Evolutionary conservation across 2,888 invertebrate genomes (phyloP).

Genomic region (Drosophila kokeensis): DNA sequence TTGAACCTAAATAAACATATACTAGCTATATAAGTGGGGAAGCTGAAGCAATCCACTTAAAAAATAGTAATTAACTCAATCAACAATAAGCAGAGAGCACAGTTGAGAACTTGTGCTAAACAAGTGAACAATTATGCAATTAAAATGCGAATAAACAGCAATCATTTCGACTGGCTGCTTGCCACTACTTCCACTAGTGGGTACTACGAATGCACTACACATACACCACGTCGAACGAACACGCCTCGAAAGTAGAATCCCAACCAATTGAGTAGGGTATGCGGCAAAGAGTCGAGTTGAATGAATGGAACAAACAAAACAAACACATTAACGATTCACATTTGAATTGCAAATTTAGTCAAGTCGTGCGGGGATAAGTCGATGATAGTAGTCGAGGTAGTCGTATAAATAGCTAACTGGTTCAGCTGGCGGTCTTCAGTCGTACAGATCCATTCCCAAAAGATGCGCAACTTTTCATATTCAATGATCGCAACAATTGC

Average conservation of each 20-base stretch:
- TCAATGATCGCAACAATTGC: constrained; percentile 15
- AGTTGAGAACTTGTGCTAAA: constrained; percentile 31
- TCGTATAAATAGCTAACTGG: constrained; percentile 71
- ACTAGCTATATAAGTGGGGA: not conserved
- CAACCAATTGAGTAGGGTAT: constrained; percentile 11
- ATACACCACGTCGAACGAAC: not conserved
- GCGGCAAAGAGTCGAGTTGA: not conserved
- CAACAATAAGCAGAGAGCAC: not conserved
- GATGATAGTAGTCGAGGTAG: not conserved
- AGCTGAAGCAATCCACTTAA: not conserved
- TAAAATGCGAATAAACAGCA: constrained; percentile 35
- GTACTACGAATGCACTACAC: constrained; percentile 11
- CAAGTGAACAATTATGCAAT: constrained; percentile 64
- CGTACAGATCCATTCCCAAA: constrained; percentile 25
- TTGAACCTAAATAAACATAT: not conserved
- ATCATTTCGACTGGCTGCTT: not conserved
- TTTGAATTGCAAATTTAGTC: constrained; percentile 32
- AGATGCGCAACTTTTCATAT: constrained; percentile 46
- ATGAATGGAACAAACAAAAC: not conserved
- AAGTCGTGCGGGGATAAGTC: not conserved
- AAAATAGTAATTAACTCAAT: constrained; percentile 49
- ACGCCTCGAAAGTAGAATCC: not conserved
- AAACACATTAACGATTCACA: not conserved
- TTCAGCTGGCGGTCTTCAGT: constrained; percentile 38
- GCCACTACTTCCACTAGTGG: not conserved